phyloP scores from a whole-genome alignment of 2,113 vertebrate species.

The Eudyptes chrysolophus region DNA sequence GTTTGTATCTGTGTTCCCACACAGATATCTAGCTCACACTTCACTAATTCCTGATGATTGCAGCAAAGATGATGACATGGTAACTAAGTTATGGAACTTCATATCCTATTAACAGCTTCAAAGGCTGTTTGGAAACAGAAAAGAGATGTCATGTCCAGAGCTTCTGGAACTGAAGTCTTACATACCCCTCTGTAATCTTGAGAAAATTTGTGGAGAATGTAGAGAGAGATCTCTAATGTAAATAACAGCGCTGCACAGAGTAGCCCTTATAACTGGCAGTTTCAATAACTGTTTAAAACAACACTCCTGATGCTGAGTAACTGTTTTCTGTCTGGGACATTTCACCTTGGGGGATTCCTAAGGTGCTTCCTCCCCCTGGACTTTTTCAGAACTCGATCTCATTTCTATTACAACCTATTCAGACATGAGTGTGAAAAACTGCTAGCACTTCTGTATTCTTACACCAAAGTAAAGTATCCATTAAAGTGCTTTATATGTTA shows the following conservation, averaged over 20 bases:
- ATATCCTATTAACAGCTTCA: background rate
- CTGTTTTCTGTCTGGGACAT: background rate
- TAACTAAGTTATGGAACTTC: background rate
- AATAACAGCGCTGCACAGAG: background rate
- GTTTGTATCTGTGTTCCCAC: background rate
- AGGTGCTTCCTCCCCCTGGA: background rate
- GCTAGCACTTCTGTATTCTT: background rate
- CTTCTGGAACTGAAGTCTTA: background rate
- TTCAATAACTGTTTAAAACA: background rate
- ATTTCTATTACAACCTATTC: background rate
- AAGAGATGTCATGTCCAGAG: background rate
- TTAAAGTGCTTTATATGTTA: background rate
- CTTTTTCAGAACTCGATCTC: background rate
- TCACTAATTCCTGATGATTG: background rate
- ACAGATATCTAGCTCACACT: background rate
- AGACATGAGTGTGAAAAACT: background rate
- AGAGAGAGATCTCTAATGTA: background rate
- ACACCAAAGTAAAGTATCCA: background rate
- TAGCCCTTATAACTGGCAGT: background rate
- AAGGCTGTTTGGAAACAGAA: background rate
- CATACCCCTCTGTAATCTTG: background rate
- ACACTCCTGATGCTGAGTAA: background rate
- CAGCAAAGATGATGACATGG: background rate
- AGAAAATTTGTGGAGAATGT: background rate
- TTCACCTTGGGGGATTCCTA: background rate